These are phyloP conservation scores for Cephus pulcher DNA, from an alignment of 2,888 invertebrate species.

Conservation along the genomic window DNA sequence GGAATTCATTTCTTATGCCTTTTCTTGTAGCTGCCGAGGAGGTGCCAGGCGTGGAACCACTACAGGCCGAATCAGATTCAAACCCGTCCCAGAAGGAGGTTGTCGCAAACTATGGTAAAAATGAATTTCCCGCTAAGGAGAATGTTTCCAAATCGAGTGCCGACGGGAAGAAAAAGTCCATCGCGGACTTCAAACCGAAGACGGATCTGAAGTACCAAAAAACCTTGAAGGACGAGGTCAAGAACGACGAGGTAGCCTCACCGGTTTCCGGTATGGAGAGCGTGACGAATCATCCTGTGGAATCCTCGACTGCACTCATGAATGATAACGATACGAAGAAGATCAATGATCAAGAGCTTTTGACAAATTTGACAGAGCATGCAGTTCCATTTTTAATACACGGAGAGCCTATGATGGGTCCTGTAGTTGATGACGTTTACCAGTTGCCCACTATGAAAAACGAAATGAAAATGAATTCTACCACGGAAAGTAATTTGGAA, in stretches of 20 bases:
- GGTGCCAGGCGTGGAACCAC: slow-evolving; percentile 40
- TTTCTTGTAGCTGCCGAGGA: slow-evolving; percentile 31
- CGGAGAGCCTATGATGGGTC: slow-evolving; percentile 34
- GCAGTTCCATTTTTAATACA: slow-evolving; percentile 38
- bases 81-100: slow-evolving; percentile 12
- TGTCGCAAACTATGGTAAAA: slow-evolving; percentile 28
- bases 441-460: background rate
- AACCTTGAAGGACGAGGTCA: slow-evolving; percentile 21
- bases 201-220: slow-evolving; percentile 52
- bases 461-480: slow-evolving; percentile 4
- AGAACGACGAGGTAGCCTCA: slow-evolving; percentile 27
- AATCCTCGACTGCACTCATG: background rate
- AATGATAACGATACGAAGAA: background rate
- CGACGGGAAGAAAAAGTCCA: slow-evolving; percentile 53
- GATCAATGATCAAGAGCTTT: background rate
- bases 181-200: slow-evolving; percentile 50
- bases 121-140: slow-evolving; percentile 32
- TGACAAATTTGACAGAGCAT: slow-evolving; percentile 13
- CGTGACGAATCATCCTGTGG: background rate
- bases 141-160: slow-evolving; percentile 32
- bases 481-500: slow-evolving; percentile 1
- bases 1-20: slow-evolving; percentile 1
- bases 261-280: background rate
- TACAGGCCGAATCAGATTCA: slow-evolving; percentile 23
- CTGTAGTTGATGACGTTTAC: slow-evolving; percentile 3